A percentile compares a stretch with the other conserved stretches of the same genome.
Conservation (phyloP, 2,797 vertebrate species). For the Semotilus atromaculatus region DNA sequence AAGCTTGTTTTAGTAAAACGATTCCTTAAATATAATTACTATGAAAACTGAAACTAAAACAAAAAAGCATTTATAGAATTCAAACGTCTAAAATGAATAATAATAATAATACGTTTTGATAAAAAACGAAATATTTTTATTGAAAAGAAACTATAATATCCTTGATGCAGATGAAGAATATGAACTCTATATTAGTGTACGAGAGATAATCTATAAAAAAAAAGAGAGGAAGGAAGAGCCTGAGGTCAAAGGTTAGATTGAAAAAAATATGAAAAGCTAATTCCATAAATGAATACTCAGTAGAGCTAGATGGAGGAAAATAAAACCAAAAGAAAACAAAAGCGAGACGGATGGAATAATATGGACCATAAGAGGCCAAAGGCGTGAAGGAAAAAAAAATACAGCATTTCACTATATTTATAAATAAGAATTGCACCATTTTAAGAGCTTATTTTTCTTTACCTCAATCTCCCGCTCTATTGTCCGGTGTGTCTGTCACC, state of each 20-base stretch:
- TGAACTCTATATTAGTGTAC: neutral
- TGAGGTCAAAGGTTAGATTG: slow-evolving; percentile 19
- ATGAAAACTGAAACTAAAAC: too few relatives aligned
- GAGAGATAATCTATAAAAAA: neutral
- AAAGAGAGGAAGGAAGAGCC: neutral
- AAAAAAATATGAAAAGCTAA: neutral
- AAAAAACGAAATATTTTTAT: too few relatives aligned
- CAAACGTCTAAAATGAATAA: too few relatives aligned
- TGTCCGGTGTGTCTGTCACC: too few relatives aligned
- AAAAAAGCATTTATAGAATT: too few relatives aligned
- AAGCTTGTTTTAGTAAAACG: neutral
- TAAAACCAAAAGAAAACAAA: slow-evolving; percentile 1
- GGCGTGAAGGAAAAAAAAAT: slow-evolving; percentile 7
- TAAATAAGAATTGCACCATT: slow-evolving; percentile 28
- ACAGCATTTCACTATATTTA: slow-evolving; percentile 23
- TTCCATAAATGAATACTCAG: slow-evolving; percentile 11
- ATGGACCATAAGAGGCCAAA: neutral
- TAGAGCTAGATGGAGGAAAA: neutral
- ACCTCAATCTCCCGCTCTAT: too few relatives aligned
- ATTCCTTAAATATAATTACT: neutral
- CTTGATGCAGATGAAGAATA: neutral
- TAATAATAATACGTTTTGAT: too few relatives aligned
- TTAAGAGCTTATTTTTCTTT: neutral
- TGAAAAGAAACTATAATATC: neutral
- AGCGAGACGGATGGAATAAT: slow-evolving; percentile 3